Conservation (phyloP, 1,140 invertebrate genomes). For the Mycetomoellerius zeteki region DNA sequence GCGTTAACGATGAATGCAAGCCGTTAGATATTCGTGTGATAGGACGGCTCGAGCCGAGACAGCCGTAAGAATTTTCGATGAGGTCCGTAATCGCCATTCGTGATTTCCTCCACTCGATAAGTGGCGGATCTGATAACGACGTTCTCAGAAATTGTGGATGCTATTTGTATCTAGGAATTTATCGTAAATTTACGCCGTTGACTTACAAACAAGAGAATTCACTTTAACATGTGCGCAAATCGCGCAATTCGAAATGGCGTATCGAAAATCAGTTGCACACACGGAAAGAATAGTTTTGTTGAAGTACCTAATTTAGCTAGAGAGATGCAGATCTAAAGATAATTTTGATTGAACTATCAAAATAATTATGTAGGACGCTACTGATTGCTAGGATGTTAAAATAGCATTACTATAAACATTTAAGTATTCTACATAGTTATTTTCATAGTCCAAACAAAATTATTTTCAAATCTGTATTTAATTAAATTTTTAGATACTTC, state of each 20-base stretch:
- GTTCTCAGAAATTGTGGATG: constrained; percentile 33
- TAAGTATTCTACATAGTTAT: no score
- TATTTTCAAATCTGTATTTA: no score
- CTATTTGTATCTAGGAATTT: constrained; percentile 14
- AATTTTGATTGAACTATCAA: no score
- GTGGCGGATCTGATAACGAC: constrained; percentile 44
- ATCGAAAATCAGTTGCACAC: not conserved
- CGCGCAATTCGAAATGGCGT: not conserved
- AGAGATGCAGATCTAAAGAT: no score
- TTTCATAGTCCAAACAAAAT: no score
- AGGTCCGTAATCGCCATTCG: constrained; percentile 42
- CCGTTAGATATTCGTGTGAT: constrained; percentile 66
- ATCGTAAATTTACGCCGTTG: not conserved
- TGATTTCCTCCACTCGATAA: constrained; percentile 34
- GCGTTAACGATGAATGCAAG: constrained; percentile 57
- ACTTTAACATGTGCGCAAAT: not conserved
- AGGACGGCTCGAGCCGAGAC: constrained; percentile 39
- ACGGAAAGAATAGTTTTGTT: no score
- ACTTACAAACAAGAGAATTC: not conserved
- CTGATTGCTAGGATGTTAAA: no score
- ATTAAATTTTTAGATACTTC: no score
- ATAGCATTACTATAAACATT: no score
- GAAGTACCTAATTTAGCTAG: no score
- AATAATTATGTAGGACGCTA: no score
- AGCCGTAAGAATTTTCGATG: constrained; percentile 65